These are phyloP conservation scores for Glyptemys insculpta DNA, from an alignment of 2,797 vertebrate genomes.

Conservation along the genomic window DNA sequence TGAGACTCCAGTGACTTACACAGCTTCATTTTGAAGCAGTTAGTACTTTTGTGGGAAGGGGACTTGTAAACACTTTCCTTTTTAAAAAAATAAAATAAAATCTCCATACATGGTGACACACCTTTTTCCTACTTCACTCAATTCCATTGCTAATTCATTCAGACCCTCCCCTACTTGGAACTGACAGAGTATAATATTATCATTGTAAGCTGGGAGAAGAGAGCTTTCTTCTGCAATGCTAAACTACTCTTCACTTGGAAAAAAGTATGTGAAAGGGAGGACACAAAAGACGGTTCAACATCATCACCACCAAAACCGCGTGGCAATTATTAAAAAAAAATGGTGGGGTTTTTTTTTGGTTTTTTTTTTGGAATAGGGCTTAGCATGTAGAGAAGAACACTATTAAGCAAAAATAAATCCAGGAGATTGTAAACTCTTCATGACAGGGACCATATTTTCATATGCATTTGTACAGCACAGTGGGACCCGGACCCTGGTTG, in stretches of 20 bases:
- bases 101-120: slow-evolving; percentile 10
- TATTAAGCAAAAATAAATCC: background rate
- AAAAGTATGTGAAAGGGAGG: background rate
- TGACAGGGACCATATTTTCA: background rate
- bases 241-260: slow-evolving; percentile 11
- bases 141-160: background rate
- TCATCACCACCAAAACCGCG: background rate
- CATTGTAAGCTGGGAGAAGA: background rate
- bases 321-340: background rate
- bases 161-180: background rate
- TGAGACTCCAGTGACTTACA: slow-evolving; percentile 54
- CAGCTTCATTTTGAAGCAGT: slow-evolving; percentile 52
- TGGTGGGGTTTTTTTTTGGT: background rate
- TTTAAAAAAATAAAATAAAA: slow-evolving; percentile 37
- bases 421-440: background rate
- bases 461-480: background rate
- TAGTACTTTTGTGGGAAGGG: slow-evolving; percentile 50
- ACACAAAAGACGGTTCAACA: background rate
- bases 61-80: slow-evolving; percentile 35
- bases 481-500: background rate
- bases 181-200: background rate
- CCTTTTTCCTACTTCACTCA: background rate
- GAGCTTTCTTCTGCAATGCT: background rate
- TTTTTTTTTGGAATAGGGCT: background rate
- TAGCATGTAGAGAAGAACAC: background rate